Base-by-base conservation (phyloP, 1,140 invertebrate species). In the Vanessa tameamea region DNA sequence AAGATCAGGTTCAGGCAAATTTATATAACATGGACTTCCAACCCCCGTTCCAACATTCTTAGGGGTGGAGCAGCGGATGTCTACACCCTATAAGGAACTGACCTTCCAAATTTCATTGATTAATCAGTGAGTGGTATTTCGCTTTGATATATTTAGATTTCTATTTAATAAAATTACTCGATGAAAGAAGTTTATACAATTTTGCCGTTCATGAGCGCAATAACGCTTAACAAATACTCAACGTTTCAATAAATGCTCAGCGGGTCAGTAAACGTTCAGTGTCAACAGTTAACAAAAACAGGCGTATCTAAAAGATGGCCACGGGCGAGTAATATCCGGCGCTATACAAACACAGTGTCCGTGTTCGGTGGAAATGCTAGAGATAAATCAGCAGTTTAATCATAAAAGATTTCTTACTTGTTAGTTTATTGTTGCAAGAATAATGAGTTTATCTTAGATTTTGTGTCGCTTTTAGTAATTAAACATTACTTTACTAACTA, bases 281-380 rank as follows among this genome's bases (percentile, higher is more conserved):
- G 66, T 57, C 66, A 69, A 69, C 66, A 57, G 51, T 69, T 57
- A 57, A 69, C 66, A 57, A 69, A 69, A 69, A 69, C 66, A 69
- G 47, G 23, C 23, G 57, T 37, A 37, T 69, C 31, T 57, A 47
- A 59, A 59, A 61, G 57, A 68, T 71, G 50, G 72, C 75, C 59
- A 50, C 55, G 50, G 75, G 75, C 75, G 70, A 69, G 76, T 69
- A 78, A 78, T 78, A 78, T 78, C 76, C 76, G 59, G 66, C 15
- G 16, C 61, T 71, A 16, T 48, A 61, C 72, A 65, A 61, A 68
- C 31, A 64, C 15, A n/a, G 23, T 26, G 55, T 13, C 55, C 57
- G 53, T 57, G 57, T 59, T 9, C 57, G 23, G 20, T 61, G 8
- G 31, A 26, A 61, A 61, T 37, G 31, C 26, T 4, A 7, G 57